Evolutionary conservation across 2,888 invertebrate species (phyloP).

Genomic region (Psococerastis gibbosa): DNA sequence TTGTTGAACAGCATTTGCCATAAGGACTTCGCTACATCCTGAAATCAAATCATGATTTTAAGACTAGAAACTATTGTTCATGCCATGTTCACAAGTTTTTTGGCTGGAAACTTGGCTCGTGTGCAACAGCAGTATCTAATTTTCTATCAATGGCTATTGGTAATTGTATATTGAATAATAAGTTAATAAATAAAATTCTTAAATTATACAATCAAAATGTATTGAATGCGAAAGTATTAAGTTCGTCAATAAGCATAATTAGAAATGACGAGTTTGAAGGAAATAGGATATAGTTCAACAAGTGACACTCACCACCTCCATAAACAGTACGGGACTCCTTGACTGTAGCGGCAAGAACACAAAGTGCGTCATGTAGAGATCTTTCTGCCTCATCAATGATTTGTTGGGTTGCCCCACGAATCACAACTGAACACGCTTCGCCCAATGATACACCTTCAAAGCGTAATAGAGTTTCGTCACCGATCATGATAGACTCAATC

Average conservation of each 20-base stretch:
- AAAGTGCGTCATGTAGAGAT: constrained; percentile 94
- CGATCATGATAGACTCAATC: constrained; percentile 91
- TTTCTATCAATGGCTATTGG: too few species aligned
- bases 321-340: constrained; percentile 79
- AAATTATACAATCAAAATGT: too few species aligned
- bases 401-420: constrained; percentile 95
- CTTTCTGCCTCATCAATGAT: constrained; percentile 97
- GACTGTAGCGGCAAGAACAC: constrained; percentile 89
- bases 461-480: constrained; percentile 85
- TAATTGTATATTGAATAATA: too few species aligned
- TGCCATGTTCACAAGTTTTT: too few species aligned
- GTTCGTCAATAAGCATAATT: background rate
- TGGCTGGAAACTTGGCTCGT: too few species aligned
- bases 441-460: constrained; percentile 91
- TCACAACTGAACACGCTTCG: constrained; percentile 91
- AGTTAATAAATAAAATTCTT: too few species aligned
- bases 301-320: constrained; percentile 56
- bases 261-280: too few species aligned
- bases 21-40: constrained; percentile 87
- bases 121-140: too few species aligned
- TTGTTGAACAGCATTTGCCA: constrained; percentile 80
- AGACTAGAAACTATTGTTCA: too few species aligned
- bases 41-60: too few species aligned
- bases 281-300: constrained; percentile 1
- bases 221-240: too few species aligned